These are phyloP conservation scores for Macrotus californicus DNA, from an alignment of 2,113 vertebrate species.

Conservation along the genomic window DNA sequence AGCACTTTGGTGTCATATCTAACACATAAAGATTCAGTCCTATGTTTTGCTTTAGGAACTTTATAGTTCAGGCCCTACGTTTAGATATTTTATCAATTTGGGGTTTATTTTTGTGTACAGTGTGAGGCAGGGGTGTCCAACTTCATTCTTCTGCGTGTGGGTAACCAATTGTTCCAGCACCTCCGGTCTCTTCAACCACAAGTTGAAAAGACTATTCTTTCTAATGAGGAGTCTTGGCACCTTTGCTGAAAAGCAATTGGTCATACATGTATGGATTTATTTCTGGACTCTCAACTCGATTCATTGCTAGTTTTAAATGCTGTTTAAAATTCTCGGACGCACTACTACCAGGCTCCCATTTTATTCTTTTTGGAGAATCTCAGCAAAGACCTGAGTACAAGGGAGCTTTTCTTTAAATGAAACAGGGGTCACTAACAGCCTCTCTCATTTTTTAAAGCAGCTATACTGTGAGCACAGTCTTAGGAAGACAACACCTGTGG, in stretches of 20 bases:
- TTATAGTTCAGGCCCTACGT: neutral
- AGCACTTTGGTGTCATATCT: neutral
- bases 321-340: neutral
- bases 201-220: neutral
- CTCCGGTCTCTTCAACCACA: neutral
- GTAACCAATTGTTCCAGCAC: neutral
- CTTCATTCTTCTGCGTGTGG: neutral
- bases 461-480: neutral
- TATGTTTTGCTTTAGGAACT: neutral
- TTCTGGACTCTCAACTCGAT: neutral
- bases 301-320: neutral
- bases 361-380: conserved; percentile 11
- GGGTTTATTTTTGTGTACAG: neutral
- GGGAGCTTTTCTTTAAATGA: conserved; percentile 22
- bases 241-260: neutral
- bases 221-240: neutral
- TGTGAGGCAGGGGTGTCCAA: neutral
- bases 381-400: neutral
- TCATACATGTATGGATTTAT: neutral
- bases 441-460: conserved; percentile 1
- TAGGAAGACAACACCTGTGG: neutral
- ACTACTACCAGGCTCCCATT: neutral
- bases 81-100: neutral
- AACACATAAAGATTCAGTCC: neutral
- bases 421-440: neutral